phyloP scores from a whole-genome alignment of 2,888 invertebrate genomes.

The Ferdinandea cuprea region DNA sequence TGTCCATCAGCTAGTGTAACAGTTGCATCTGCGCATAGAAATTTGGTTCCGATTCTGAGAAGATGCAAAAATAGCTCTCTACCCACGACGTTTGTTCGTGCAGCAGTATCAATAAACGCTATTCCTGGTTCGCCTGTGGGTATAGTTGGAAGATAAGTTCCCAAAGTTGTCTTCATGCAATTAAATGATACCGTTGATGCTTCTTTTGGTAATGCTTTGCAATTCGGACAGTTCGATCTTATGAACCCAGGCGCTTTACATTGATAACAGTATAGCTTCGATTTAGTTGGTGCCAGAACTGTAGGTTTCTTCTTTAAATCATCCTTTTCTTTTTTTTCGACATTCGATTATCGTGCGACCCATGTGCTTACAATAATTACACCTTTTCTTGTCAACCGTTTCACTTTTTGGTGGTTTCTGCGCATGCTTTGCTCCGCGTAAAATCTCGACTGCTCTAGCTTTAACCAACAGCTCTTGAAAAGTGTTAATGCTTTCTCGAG shows the following conservation, averaged over 20 bases:
- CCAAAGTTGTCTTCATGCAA: conserved; percentile 12
- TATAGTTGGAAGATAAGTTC: conserved; percentile 23
- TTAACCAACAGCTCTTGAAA: conserved; percentile 17
- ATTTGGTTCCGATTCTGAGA: conserved; percentile 31
- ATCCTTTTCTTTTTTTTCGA: conserved; percentile 16
- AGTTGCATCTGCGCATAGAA: conserved; percentile 30
- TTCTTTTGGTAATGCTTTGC: conserved; percentile 27
- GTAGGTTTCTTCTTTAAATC: background rate
- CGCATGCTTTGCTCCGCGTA: background rate
- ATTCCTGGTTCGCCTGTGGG: conserved; percentile 15
- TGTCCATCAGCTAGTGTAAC: conserved; percentile 62
- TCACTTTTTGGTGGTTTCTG: background rate
- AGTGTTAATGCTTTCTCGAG: background rate
- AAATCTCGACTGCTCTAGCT: conserved; percentile 24
- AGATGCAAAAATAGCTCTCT: conserved; percentile 45
- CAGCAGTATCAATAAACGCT: conserved; percentile 43
- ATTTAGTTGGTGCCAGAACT: background rate
- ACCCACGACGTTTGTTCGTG: conserved; percentile 28
- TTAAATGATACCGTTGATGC: conserved; percentile 26
- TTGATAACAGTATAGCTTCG: conserved; percentile 33
- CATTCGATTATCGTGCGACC: conserved; percentile 5
- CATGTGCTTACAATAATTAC: conserved; percentile 18
- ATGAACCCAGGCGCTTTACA: conserved; percentile 37
- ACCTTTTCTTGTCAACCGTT: background rate
- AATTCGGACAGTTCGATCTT: conserved; percentile 24